Evolutionary conservation across 2,797 vertebrate genomes (phyloP).

Genomic region (Bryconaethiops microstoma): DNA sequence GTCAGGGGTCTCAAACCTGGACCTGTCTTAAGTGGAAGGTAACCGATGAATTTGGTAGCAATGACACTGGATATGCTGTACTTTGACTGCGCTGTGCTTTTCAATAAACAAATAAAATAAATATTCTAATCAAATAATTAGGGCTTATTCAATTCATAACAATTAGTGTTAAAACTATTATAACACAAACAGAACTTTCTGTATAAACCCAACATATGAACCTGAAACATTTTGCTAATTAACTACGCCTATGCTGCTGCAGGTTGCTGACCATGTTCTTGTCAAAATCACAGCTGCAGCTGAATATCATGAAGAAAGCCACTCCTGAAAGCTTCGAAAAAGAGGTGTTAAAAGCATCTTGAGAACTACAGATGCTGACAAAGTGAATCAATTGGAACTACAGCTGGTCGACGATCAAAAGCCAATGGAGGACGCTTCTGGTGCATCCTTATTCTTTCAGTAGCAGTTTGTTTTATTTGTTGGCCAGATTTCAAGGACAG

Average conservation of each 20-base stretch:
- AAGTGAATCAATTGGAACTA: neutral
- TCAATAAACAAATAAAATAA: no score
- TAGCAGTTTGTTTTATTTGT: neutral
- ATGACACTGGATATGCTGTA: no score
- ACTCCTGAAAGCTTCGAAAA: neutral
- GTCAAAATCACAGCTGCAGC: slow-evolving; percentile 31
- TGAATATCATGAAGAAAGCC: slow-evolving; percentile 19
- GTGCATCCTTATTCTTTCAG: neutral
- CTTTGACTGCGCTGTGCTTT: no score
- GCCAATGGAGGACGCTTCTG: neutral
- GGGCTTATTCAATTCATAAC: no score
- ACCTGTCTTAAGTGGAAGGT: no score
- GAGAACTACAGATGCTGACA: neutral
- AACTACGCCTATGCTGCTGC: neutral
- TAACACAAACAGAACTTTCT: neutral
- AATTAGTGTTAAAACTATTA: neutral
- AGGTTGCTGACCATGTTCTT: neutral
- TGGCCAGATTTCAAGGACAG: neutral
- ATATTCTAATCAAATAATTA: no score
- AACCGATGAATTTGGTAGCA: no score
- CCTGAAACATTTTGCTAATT: neutral
- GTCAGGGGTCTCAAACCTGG: no score
- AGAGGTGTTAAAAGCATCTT: neutral
- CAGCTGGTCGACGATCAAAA: neutral
- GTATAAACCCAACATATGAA: neutral